A percentile compares a stretch with the other conserved stretches of the same genome.
phyloP scores from a whole-genome alignment of 2,888 invertebrate species.

The Ennomos erosarius region DNA sequence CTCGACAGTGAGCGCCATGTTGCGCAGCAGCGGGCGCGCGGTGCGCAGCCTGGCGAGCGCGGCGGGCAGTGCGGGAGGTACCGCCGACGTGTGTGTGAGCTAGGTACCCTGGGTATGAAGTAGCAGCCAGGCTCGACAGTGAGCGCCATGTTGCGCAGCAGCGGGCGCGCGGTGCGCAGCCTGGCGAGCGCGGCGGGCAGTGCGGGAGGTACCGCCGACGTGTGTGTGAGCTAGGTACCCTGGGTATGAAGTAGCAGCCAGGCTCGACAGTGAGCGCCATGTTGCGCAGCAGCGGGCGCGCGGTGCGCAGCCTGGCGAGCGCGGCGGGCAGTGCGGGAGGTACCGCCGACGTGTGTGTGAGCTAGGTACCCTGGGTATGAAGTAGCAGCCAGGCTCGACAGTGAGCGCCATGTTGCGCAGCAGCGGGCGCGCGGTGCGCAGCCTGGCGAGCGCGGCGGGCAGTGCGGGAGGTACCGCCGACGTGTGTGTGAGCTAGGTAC shows the following conservation, averaged over 20 bases:
- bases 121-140: constrained; percentile 99
- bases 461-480: too few species aligned
- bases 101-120: constrained; percentile 91
- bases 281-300: constrained; percentile 88
- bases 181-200: constrained; percentile 87
- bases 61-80: constrained; percentile 76
- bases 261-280: constrained; percentile 99
- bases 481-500: too few species aligned
- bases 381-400: constrained; percentile 99
- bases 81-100: too few species aligned
- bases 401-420: constrained; percentile 95
- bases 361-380: constrained; percentile 90
- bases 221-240: constrained; percentile 84
- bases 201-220: too few species aligned
- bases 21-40: constrained; percentile 88
- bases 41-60: constrained; percentile 92
- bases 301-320: constrained; percentile 91
- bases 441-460: constrained; percentile 86
- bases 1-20: constrained; percentile 98
- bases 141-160: constrained; percentile 93
- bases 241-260: constrained; percentile 97
- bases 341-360: too few species aligned
- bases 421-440: constrained; percentile 93
- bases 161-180: constrained; percentile 92
- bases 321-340: constrained; percentile 82